Base-by-base conservation (phyloP, 2,888 invertebrate species). In the Alcis repandata region DNA sequence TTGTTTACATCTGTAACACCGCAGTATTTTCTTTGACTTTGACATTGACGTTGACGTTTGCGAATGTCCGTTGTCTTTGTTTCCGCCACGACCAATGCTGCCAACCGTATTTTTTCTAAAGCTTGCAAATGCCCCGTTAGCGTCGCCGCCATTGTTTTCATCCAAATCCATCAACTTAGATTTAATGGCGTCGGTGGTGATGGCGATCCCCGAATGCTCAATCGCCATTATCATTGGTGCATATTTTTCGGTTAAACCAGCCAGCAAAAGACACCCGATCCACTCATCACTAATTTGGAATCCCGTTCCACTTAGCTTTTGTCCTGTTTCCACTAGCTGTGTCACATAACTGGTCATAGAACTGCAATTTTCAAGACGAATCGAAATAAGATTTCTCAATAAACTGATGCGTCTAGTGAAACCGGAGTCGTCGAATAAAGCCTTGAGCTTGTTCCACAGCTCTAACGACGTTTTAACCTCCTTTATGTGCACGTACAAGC, bases 221-320 rank as follows among this genome's bases (percentile, higher is more conserved):
- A 60, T 63, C 0, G 67, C 67, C 67, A 67, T 63, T 15, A 67
- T 63, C 67, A 63, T 60, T 0, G 62, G 58, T 0, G 40, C 15
- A 38, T 11, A 59, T 7, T 54, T 59, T 38, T 58, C 58, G 0
- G 58, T 33, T 1, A 63, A 43, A 36, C 67, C 67, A 4, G 67
- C 63, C 0, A 67, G 11, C 10, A 67, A n/a, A 22, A 67, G 19
- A 0, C 38, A 67, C 0, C 53, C 65, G n/a, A 65, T 38, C 65
- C 59, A 63, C n/a, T 63, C 58, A 11, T 63, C 63, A 32, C 22
- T 58, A 17, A 65, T 60, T 2, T 60, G 36, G 19, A 65, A 65
- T 7, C 60, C 65, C 0, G 57, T 57, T 52, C 65, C 60, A 0
- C 13, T 15, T 11, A 67, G 11, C n/a, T 59, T 67, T 32, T 62